Conservation (phyloP, 1,140 invertebrate genomes). For the Bursaphelenchus mucronatus region DNA sequence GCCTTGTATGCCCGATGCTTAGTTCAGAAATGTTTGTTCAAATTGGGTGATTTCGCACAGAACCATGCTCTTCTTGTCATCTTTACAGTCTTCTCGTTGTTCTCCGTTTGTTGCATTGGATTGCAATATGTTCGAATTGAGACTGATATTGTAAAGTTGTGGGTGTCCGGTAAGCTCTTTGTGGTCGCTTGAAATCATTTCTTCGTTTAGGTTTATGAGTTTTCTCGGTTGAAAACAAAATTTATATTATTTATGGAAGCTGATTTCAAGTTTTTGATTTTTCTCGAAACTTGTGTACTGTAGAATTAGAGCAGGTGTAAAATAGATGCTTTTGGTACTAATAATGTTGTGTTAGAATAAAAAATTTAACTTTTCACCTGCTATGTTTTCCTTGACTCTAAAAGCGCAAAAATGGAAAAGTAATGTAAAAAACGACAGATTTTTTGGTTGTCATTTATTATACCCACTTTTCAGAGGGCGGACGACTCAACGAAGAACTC, state of each 20-base stretch:
- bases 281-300: no score
- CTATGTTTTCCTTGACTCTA: no score
- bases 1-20: slow-evolving; percentile 46
- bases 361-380: no score
- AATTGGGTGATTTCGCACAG: slow-evolving; percentile 35
- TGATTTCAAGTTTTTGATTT: no score
- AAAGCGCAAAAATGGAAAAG: no score
- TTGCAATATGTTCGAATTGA: slow-evolving; percentile 52
- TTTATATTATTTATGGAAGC: no score
- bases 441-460: no score
- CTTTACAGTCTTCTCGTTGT: slow-evolving; percentile 31
- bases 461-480: slow-evolving; percentile 26
- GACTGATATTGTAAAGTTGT: slow-evolving; percentile 56
- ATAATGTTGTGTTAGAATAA: no score
- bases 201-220: slow-evolving; percentile 1
- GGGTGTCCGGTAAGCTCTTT: slow-evolving; percentile 45
- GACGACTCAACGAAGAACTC: slow-evolving; percentile 29
- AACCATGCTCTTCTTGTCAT: slow-evolving; percentile 41
- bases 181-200: no score
- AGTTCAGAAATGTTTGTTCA: slow-evolving; percentile 34
- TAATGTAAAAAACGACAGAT: slow-evolving; percentile 1
- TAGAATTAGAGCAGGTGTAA: no score
- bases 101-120: slow-evolving; percentile 45
- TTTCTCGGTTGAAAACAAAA: background rate
- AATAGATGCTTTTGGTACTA: no score